phyloP scores from a whole-genome alignment of 2,888 invertebrate species.

The Drosophila buzzatii region DNA sequence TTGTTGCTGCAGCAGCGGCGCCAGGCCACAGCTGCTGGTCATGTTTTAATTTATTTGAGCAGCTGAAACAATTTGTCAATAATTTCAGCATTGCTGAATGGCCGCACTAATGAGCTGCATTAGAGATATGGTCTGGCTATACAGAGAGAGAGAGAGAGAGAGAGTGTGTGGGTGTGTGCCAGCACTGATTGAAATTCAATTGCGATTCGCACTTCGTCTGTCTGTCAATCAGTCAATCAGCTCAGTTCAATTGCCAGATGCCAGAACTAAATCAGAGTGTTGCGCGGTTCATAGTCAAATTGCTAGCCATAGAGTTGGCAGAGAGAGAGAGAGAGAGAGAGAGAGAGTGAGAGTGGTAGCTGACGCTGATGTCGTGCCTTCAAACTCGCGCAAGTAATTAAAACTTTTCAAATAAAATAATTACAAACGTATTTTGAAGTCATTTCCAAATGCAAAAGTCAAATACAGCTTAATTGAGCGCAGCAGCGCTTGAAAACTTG shows the following conservation, averaged over 20 bases:
- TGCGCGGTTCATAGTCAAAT: constrained; percentile 13
- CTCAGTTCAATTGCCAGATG: constrained; percentile 27
- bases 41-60: constrained; percentile 45
- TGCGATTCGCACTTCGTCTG: constrained; percentile 35
- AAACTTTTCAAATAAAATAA: constrained; percentile 79
- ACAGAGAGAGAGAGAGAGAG: not conserved
- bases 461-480: constrained; percentile 69
- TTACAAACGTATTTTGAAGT: constrained; percentile 67
- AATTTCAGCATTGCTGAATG: constrained; percentile 49
- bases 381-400: constrained; percentile 70
- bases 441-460: constrained; percentile 71
- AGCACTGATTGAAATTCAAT: constrained; percentile 58
- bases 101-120: constrained; percentile 61
- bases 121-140: not conserved
- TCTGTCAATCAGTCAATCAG: constrained; percentile 47
- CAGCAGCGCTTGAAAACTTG: constrained; percentile 34
- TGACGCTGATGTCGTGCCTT: constrained; percentile 17
- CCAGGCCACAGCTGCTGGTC: constrained; percentile 17
- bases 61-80: constrained; percentile 59
- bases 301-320: constrained; percentile 30
- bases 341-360: no score
- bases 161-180: not conserved
- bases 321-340: not conserved
- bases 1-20: constrained; percentile 14
- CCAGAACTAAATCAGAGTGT: constrained; percentile 14